Conservation (phyloP, 2,888 invertebrate species). For the Parascotia fuliginaria region DNA sequence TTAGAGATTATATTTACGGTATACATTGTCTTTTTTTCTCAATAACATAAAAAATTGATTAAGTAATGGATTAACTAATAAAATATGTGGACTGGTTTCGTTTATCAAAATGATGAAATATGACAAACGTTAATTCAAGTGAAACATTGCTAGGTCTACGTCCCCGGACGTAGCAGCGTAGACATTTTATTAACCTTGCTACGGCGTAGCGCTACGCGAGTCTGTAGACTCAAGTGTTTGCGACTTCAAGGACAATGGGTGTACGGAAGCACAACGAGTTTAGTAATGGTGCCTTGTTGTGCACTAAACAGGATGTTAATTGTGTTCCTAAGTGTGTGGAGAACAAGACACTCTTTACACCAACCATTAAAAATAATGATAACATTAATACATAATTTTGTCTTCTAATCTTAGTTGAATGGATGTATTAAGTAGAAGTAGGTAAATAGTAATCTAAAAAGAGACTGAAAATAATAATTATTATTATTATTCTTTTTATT, state of each 20-base stretch:
- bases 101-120: too few species aligned
- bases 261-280: slow-evolving; percentile 15
- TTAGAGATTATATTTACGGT: too few species aligned
- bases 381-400: background rate
- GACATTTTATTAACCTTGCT: slow-evolving; percentile 24
- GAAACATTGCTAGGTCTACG: background rate
- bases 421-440: too few species aligned
- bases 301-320: slow-evolving; percentile 5
- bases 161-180: slow-evolving; percentile 23
- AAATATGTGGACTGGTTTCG: too few species aligned
- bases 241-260: slow-evolving; percentile 34
- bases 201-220: slow-evolving; percentile 29
- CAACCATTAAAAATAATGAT: background rate
- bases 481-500: too few species aligned
- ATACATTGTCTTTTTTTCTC: too few species aligned
- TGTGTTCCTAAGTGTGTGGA: background rate
- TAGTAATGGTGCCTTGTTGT: slow-evolving; percentile 10
- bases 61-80: too few species aligned
- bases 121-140: background rate
- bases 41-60: too few species aligned
- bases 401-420: background rate
- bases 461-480: too few species aligned
- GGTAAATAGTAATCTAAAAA: too few species aligned
- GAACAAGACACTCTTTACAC: background rate
- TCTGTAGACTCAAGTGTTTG: slow-evolving; percentile 25